Evolutionary conservation across 1,140 invertebrate species (phyloP), one percentile per base, ranked within the genome.

Genomic region (Drosophila repletoides): DNA sequence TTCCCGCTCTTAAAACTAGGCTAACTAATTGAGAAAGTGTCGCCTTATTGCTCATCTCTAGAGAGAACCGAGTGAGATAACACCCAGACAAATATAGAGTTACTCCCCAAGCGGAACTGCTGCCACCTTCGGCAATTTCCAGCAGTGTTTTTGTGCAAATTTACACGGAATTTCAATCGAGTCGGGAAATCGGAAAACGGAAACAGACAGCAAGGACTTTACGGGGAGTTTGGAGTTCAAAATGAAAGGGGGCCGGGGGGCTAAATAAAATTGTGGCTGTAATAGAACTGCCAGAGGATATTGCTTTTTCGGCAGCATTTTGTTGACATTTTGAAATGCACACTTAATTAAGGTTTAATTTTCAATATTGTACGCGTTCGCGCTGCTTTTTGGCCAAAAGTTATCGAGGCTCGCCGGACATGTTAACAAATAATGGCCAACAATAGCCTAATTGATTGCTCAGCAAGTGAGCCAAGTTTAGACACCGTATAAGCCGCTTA

Each of bases 301-400:
- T 81, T 83, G 64, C 49, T 65, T 73, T 76, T 70, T 41, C 21
- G 69, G 51, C 36, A 41, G 40, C 52, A 43, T 38, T 63, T 45
- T 76, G 75, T 77, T 73, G 59, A 73, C 77, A 63, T 72, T 72
- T 68, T n/a, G 19, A 36, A 72, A 64, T 81, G 68, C 73, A 36
- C 79, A 46, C 79, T 77, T 73, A 72, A 83, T 83, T 77, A 77
- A 81, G 79, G 77, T 61, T 65, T 84, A 76, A 84, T 83, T 83
- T 83, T 70, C 64, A 73, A 72, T 72, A 80, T 74, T 38, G 66
- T 61, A 52, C 55, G 49, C 34, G 28, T 5, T 36, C n/a, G 52
- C 34, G 34, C 5, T 26, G 22, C 19, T 24, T 7, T 6, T 12
- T n/a, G 55, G 21, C 38, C n/a, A n/a, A 29, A 56, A 56, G 28